Evolutionary conservation across 2,888 invertebrate genomes (phyloP), one percentile per base, ranked within the genome.

Genomic region (Xestia xanthographa): DNA sequence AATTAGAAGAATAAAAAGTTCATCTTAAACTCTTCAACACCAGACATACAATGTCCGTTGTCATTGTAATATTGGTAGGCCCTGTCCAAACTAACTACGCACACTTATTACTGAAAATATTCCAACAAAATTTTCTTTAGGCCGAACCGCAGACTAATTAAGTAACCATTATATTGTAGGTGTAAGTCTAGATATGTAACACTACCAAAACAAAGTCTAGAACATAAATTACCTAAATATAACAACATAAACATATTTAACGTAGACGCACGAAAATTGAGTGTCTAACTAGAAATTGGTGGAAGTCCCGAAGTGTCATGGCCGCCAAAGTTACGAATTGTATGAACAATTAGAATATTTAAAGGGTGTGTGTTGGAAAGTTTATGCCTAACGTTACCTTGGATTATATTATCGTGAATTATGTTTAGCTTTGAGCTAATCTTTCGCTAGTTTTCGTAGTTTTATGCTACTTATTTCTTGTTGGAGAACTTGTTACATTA

Each of bases 261-360:
- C 41, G 45, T 66, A 70, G 60, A 74, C 56, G 67, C 53, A 56
- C 56, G 62, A 45, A 71, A 86, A 82, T 84, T 66, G 77, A 48
- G 65, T 71, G 70, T 72, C 70, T 66, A 76, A 76, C 79, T 80
- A 79, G 82, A 77, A 84, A 82, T 86, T 70, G 70, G 74, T 66
- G 72, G 73, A 53, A 71, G 77, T 50, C 72, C 66, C 77, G 20
- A 85, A 87, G 81, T 86, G 85, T 87, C 86, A 87, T 67, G 79
- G 83, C 80, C 82, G 68, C 79, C 70, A 77, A 82, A 86, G 80
- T 89, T 87, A 75, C 69, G 70, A 84, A 85, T 89, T 85, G 82
- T 86, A 82, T 82, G 80, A 87, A 81, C 87, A 85, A 89, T 87
- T 88, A 83, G 43, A 86, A 85, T 84, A 86, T 87, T 73, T 86